A percentile compares a stretch with the other conserved stretches of the same genome.
These are phyloP conservation scores for Erpobdella octoculata DNA, from an alignment of 2,888 invertebrate genomes.

Conservation along the genomic window DNA sequence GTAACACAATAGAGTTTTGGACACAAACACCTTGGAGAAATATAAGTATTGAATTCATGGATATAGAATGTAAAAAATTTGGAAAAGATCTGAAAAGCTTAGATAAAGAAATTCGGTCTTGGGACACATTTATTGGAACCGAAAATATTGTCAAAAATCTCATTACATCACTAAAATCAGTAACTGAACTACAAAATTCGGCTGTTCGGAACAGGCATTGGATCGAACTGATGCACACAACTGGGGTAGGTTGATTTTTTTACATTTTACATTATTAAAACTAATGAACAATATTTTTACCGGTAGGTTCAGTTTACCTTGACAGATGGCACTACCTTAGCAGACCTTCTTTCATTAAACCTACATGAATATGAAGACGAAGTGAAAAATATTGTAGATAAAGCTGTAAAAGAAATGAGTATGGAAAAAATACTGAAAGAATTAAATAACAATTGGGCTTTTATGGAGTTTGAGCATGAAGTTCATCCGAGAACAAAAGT, in stretches of 20 bases:
- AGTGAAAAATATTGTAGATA: constrained; percentile 88
- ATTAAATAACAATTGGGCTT: constrained; percentile 79
- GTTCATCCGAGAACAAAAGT: constrained; percentile 77
- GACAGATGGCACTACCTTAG: constrained; percentile 82
- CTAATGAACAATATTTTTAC: background rate
- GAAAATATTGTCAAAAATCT: constrained; percentile 92
- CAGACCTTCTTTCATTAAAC: constrained; percentile 80
- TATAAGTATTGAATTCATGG: constrained; percentile 96
- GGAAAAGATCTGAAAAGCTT: constrained; percentile 67
- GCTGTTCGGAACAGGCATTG: constrained; percentile 91
- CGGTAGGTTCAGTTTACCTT: constrained; percentile 80
- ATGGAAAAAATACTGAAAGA: constrained; percentile 92
- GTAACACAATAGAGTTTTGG: constrained; percentile 87
- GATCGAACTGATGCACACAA: constrained; percentile 90
- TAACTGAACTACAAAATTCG: constrained; percentile 88
- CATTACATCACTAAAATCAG: constrained; percentile 84
- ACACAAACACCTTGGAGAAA: constrained; percentile 92
- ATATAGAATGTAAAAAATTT: constrained; percentile 93
- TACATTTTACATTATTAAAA: background rate
- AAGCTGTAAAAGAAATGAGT: constrained; percentile 95
- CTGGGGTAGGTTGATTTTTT: constrained; percentile 60
- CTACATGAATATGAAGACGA: constrained; percentile 94
- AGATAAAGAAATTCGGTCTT: constrained; percentile 89
- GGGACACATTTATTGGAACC: constrained; percentile 80
- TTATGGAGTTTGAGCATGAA: constrained; percentile 79